Evolutionary conservation across 2,797 vertebrate species (phyloP).

Genomic region (Halcyon leucocephala): DNA sequence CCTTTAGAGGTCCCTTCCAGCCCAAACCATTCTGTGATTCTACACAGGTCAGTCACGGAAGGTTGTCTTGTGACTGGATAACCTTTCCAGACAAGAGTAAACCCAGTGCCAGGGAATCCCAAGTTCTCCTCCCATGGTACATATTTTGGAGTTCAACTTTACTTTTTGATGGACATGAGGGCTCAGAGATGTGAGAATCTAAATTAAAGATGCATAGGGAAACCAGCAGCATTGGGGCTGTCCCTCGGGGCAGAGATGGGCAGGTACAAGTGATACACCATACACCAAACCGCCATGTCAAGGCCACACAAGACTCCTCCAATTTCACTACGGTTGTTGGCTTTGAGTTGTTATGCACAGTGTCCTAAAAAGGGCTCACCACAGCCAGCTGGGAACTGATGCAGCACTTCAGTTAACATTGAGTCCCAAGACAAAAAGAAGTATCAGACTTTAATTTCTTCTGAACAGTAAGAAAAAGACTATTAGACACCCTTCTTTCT

Average conservation of each 20-base stretch:
- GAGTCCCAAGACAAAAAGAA: not conserved
- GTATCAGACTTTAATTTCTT: not conserved
- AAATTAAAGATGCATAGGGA: not conserved
- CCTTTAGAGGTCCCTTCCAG: too few species aligned
- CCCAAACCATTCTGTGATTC: too few species aligned
- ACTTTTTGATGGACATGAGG: not conserved
- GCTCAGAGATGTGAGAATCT: not conserved
- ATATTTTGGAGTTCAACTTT: not conserved
- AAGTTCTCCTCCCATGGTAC: not conserved
- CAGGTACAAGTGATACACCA: not conserved
- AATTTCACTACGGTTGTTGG: not conserved
- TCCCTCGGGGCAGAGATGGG: not conserved
- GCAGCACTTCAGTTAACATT: not conserved
- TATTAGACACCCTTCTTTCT: not conserved
- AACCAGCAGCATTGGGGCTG: fast-evolving
- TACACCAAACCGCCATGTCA: fast-evolving
- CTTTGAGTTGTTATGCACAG: not conserved
- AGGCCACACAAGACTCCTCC: not conserved
- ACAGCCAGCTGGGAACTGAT: not conserved
- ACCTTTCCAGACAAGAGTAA: slow-evolving; percentile 9
- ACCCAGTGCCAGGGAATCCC: not conserved
- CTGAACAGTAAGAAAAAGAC: not conserved
- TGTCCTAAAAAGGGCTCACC: not conserved
- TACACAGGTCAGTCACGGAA: not conserved
- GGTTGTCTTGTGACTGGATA: not conserved